These are phyloP conservation scores for Cyclophora punctaria DNA, from an alignment of 2,888 invertebrate genomes.

Conservation along the genomic window DNA sequence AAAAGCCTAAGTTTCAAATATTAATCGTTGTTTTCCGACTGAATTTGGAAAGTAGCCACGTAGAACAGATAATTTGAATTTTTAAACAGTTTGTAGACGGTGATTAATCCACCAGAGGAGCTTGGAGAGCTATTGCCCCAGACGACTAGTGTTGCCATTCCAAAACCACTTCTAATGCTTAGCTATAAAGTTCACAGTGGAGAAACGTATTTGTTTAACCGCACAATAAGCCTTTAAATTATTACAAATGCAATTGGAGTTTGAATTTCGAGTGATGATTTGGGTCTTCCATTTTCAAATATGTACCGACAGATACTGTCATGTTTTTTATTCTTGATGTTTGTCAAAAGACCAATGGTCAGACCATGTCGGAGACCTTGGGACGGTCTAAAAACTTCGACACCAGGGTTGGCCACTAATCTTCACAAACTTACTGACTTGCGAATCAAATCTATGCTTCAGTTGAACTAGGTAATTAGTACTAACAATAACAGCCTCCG, in stretches of 20 bases:
- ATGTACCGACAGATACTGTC: too few relatives aligned
- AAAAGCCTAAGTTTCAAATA: constrained; percentile 39
- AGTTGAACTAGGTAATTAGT: too few relatives aligned
- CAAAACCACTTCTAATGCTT: constrained; percentile 16
- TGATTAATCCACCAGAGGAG: constrained; percentile 39
- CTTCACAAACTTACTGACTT: too few relatives aligned
- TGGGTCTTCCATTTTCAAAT: too few relatives aligned
- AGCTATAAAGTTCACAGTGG: constrained; percentile 1
- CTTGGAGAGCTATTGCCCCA: constrained; percentile 7
- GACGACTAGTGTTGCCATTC: constrained; percentile 20
- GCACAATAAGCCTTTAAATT: constrained; percentile 4
- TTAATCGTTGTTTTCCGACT: constrained; percentile 40
- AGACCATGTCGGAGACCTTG: too few relatives aligned
- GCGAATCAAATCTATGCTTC: too few relatives aligned
- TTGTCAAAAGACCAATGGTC: too few relatives aligned
- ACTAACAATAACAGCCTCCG: too few relatives aligned
- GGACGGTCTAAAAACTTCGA: too few relatives aligned
- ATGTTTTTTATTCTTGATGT: too few relatives aligned
- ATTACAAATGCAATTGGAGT: constrained; percentile 3
- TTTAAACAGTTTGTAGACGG: constrained; percentile 46
- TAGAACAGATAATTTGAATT: constrained; percentile 54
- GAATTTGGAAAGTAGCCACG: constrained; percentile 40
- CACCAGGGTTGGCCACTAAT: too few relatives aligned
- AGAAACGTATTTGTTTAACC: not conserved
- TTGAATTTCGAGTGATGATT: not conserved